Evolutionary conservation across 2,797 vertebrate species (phyloP).

Genomic region (Salarias fasciatus): DNA sequence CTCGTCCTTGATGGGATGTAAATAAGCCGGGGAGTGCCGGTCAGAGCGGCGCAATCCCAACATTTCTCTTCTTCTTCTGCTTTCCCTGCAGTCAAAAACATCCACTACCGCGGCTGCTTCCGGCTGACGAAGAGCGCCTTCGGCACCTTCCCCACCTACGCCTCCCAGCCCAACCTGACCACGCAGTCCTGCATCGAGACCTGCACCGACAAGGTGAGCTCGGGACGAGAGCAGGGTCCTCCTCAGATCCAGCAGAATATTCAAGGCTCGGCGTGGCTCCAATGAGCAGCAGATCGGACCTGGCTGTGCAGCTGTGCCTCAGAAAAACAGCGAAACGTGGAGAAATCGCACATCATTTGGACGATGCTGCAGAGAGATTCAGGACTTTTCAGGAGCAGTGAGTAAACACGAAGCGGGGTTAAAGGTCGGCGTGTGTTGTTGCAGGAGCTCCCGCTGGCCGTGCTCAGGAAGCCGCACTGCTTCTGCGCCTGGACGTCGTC

Average conservation of each 20-base stretch:
- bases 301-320: slow-evolving; percentile 39
- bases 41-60: background rate
- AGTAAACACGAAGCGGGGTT: background rate
- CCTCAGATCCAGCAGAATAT: slow-evolving; percentile 47
- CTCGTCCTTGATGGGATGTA: background rate
- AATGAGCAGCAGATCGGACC: slow-evolving; percentile 50
- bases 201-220: slow-evolving; percentile 92
- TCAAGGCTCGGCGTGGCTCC: slow-evolving; percentile 55
- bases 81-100: slow-evolving; percentile 82
- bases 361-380: slow-evolving; percentile 34
- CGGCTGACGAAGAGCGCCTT: slow-evolving; percentile 84
- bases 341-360: slow-evolving; percentile 30
- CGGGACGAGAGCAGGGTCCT: no score
- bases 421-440: slow-evolving; percentile 26
- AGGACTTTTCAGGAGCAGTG: slow-evolving; percentile 9
- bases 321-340: slow-evolving; percentile 17
- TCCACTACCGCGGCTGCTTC: slow-evolving; percentile 93
- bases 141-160: slow-evolving; percentile 83
- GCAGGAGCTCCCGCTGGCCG: slow-evolving; percentile 93
- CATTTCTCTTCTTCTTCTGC: slow-evolving; percentile 1
- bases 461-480: slow-evolving; percentile 85
- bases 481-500: slow-evolving; percentile 89
- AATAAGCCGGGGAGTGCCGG: background rate
- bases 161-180: slow-evolving; percentile 87
- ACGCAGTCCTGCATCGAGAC: slow-evolving; percentile 91